Base-by-base conservation (phyloP, 2,113 vertebrate species). In the Sarotherodon lohbergeri region DNA sequence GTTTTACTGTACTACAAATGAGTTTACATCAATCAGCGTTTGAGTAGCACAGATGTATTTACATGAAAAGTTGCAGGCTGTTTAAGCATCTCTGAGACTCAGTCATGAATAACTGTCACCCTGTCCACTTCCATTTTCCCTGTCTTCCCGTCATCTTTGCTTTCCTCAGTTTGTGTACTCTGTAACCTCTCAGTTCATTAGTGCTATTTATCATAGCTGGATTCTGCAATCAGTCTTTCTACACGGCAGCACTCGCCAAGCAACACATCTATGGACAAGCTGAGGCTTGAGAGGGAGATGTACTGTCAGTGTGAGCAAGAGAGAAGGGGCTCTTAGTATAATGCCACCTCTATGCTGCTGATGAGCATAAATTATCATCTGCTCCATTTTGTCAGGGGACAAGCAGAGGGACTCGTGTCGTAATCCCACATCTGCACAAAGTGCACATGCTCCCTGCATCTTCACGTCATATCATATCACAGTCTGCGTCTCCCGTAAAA, bases 211-310 rank as follows among this genome's bases (percentile, higher is more conserved):
- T 96, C 95, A 95, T 89, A 68, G 80, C 84, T 73, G 82, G 91
- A 92, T 90, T 94, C 95, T 96, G 95, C 92, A 93, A 86, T 95
- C 91, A 94, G 90, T 95, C 95, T 94, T 90, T 96, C 95, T 91
- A 63, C 95, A 92, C 90, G 90, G 86, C 71, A 52, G 29, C 87
- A 91, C 92, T 90, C 52, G 94, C 96, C 95, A 96, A 95, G 94
- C 90, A 90, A 91, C 93, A 94, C 87, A 95, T 88, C 61, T 13
- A 91, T 88, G 81, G 90, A 90, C 94, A 86, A 94, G 94, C 93
- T 41, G 32, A 89, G 90, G 79, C 93, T 84, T 86, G 87, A 89
- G 68, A 86, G 85, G 73, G 86, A 83, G 82, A 55, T 48, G 56
- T 29, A 52, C 55, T 66, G 27, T 61, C 73, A 85, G 85, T 11